Conservation (phyloP, 2,113 vertebrate genomes). For the Zosterops borbonicus region DNA sequence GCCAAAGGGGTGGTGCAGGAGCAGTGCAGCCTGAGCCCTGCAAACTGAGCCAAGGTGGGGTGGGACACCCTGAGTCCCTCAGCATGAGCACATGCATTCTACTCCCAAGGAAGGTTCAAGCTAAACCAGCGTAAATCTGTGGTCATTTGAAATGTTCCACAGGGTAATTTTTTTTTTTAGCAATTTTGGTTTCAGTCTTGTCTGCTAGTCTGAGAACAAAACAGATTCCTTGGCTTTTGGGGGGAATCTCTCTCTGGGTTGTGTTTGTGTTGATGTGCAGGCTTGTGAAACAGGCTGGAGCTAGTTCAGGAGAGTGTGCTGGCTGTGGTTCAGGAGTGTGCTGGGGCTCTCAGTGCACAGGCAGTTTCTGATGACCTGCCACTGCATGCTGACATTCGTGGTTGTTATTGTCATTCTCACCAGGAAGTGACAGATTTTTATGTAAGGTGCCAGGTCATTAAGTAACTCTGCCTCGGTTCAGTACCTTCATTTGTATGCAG, state of each 20-base stretch:
- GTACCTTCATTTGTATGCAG: slow-evolving; percentile 21
- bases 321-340: background rate
- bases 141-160: background rate
- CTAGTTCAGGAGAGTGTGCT: background rate
- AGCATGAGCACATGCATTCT: fast-evolving
- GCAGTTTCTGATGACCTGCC: background rate
- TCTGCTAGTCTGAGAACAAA: background rate
- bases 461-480: slow-evolving; percentile 24
- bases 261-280: background rate
- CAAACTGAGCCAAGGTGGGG: background rate
- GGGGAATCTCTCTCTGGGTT: background rate
- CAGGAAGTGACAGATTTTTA: slow-evolving; percentile 27
- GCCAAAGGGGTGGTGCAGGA: background rate
- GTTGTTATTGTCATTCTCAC: slow-evolving; percentile 36
- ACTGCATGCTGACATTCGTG: background rate
- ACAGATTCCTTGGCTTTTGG: background rate
- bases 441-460: slow-evolving; percentile 20
- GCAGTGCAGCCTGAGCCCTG: background rate
- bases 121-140: background rate
- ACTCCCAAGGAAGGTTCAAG: background rate
- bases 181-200: background rate
- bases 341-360: background rate
- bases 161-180: background rate
- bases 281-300: background rate
- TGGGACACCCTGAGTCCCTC: background rate